These are phyloP conservation scores for Gymnoscelis rufifasciata DNA, from an alignment of 2,888 invertebrate species.

Conservation along the genomic window DNA sequence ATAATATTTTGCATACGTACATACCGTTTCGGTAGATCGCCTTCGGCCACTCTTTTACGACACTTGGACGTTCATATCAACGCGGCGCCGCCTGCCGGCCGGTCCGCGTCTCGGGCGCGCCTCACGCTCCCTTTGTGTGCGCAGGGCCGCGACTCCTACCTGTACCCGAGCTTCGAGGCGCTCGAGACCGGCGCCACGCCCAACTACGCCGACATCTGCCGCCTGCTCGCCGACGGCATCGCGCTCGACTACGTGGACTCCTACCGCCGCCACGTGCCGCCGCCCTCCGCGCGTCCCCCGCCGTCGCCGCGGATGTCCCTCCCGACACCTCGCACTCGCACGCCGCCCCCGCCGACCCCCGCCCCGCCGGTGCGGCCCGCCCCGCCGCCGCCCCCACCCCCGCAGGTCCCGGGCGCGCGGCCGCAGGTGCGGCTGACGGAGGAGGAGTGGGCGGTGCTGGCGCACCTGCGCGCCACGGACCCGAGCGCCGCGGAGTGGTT, in stretches of 20 bases:
- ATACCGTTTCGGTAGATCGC: no score
- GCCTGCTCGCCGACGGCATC: conserved; percentile 65
- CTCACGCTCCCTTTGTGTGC: conserved; percentile 28
- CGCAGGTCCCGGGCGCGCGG: not conserved
- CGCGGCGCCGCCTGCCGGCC: not conserved
- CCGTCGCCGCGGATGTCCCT: conserved; percentile 22
- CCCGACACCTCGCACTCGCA: conserved; percentile 22
- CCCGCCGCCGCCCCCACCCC: not conserved
- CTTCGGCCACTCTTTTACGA: no score
- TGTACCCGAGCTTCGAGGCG: conserved; percentile 74
- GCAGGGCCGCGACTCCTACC: conserved; percentile 65
- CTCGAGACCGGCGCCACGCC: conserved; percentile 71
- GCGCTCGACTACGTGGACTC: conserved; percentile 60
- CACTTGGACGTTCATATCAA: no score
- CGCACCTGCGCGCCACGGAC: conserved; percentile 41
- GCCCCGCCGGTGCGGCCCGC: not conserved
- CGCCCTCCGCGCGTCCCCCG: conserved; percentile 40
- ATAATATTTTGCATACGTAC: no score
- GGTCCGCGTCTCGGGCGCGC: not conserved
- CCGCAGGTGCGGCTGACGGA: conserved; percentile 36
- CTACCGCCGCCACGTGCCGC: conserved; percentile 64
- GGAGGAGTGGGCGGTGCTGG: conserved; percentile 47
- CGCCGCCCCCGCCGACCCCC: conserved; percentile 2
- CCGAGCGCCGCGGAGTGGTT: conserved; percentile 48
- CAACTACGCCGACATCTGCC: conserved; percentile 59